Conservation (phyloP, 2,888 invertebrate genomes). For the Drymonia ruficornis region DNA sequence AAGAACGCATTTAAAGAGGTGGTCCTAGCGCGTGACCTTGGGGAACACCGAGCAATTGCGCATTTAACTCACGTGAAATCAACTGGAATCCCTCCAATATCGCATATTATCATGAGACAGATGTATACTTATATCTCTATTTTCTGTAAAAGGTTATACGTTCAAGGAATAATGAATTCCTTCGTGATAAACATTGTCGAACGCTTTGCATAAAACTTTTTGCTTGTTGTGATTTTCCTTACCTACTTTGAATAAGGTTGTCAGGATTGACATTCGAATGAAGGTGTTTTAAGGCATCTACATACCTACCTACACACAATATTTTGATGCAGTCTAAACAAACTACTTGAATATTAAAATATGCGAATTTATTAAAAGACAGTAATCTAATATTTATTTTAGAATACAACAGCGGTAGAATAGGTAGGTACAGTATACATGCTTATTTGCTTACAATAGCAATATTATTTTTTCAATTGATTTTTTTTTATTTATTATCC, state of each 20-base stretch:
- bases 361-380: neutral
- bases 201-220: constrained; percentile 24
- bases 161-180: constrained; percentile 4
- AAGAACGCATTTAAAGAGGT: constrained; percentile 26
- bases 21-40: constrained; percentile 60
- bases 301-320: no score
- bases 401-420: no score
- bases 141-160: constrained; percentile 5
- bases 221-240: constrained; percentile 12
- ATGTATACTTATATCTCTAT: constrained; percentile 17
- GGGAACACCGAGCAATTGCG: constrained; percentile 56
- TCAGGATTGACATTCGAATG: neutral
- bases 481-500: no score
- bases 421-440: no score
- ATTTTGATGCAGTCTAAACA: no score
- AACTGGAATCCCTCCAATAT: constrained; percentile 61
- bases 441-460: no score
- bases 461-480: no score
- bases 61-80: constrained; percentile 48
- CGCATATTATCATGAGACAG: constrained; percentile 37
- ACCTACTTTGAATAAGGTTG: constrained; percentile 17
- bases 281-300: neutral
- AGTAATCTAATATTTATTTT: no score
- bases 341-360: neutral
- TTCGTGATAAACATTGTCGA: constrained; percentile 27